Conservation (phyloP, 2,113 vertebrate genomes). For the Nothocercus julius region DNA sequence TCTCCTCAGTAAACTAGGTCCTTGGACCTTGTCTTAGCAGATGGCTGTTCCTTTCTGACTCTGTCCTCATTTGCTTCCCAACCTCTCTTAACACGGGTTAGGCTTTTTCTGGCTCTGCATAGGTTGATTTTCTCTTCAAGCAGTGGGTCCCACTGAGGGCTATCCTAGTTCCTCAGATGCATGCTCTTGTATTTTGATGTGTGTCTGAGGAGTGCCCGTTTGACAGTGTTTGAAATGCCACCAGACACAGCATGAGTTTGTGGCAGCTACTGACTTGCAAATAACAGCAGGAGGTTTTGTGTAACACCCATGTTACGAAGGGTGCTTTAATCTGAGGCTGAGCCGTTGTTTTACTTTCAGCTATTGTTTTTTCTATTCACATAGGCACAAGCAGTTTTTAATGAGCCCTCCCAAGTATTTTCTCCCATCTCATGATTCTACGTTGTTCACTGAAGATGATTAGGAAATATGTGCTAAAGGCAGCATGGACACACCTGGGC, state of each 20-base stretch:
- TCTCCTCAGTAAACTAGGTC: neutral
- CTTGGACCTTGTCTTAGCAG: neutral
- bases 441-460: neutral
- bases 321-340: neutral
- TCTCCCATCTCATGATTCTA: neutral
- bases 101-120: neutral
- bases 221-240: neutral
- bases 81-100: neutral
- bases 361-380: conserved; percentile 13
- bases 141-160: neutral
- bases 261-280: neutral
- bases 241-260: neutral
- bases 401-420: neutral
- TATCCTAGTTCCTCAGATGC: neutral
- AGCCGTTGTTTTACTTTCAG: neutral
- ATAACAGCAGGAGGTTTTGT: neutral
- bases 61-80: too few relatives aligned
- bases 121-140: neutral
- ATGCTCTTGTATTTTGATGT: neutral
- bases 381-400: neutral
- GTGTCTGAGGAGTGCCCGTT: neutral
- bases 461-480: neutral
- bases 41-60: neutral
- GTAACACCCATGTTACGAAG: neutral
- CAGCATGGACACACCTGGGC: neutral